Conservation (phyloP, 2,113 vertebrate species). For the Colossoma macropomum region DNA sequence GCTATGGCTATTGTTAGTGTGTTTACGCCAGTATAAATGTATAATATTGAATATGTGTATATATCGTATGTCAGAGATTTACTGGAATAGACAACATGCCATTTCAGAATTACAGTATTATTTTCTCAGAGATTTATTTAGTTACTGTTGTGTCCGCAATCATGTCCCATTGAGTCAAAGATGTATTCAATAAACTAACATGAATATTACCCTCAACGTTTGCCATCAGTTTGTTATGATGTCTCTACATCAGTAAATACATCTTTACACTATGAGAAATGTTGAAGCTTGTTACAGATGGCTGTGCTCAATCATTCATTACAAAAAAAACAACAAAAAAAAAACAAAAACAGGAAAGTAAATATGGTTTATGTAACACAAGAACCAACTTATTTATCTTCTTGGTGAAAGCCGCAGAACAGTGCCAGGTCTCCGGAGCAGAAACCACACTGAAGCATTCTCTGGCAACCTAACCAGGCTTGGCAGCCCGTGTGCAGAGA, state of each 20-base stretch:
- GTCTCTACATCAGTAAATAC: not conserved
- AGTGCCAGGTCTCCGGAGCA: constrained; percentile 39
- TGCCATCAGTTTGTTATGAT: not conserved
- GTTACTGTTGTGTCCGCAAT: constrained; percentile 71
- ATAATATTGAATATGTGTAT: constrained; percentile 71
- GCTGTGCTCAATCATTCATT: not conserved
- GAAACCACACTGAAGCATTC: constrained; percentile 39
- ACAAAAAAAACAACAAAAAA: not conserved
- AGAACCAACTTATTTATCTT: constrained; percentile 35
- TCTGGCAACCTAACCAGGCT: constrained; percentile 25
- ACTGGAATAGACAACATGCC: constrained; percentile 62
- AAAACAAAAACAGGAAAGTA: not conserved
- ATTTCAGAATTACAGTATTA: constrained; percentile 75
- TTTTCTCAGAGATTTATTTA: constrained; percentile 78
- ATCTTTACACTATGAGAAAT: constrained; percentile 20
- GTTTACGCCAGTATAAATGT: constrained; percentile 70
- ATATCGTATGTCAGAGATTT: constrained; percentile 72
- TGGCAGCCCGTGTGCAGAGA: constrained; percentile 23
- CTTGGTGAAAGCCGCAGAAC: constrained; percentile 14
- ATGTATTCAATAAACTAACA: constrained; percentile 77
- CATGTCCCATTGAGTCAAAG: constrained; percentile 65
- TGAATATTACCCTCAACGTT: constrained; percentile 37
- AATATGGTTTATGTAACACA: constrained; percentile 22
- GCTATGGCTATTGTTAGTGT: constrained; percentile 67
- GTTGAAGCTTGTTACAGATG: constrained; percentile 13